A percentile compares a stretch with the other conserved stretches of the same genome.
Evolutionary conservation across 1,140 invertebrate species (phyloP).

Genomic region (Drosophila pseudoananassae): DNA sequence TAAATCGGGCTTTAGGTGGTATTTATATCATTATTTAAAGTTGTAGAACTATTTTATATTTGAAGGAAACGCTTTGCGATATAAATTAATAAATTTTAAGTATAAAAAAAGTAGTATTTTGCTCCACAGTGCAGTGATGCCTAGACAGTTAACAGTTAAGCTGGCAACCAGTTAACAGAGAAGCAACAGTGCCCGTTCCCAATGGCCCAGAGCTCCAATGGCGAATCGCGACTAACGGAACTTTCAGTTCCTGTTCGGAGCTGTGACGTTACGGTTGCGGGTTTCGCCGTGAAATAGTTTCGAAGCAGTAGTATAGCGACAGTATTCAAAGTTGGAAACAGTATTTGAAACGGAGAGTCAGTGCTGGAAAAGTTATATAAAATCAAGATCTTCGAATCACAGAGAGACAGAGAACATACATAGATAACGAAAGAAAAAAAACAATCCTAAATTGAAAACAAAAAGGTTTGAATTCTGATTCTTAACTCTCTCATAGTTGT

Average conservation of each 20-base stretch:
- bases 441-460: neutral
- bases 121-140: no score
- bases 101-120: no score
- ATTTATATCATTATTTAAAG: no score
- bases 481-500: conserved; percentile 11
- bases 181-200: conserved; percentile 52
- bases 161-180: conserved; percentile 17
- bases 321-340: conserved; percentile 7
- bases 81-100: no score
- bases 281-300: neutral
- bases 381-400: neutral
- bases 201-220: conserved; percentile 21
- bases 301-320: neutral
- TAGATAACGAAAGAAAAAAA: neutral
- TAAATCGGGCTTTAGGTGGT: no score
- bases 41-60: no score
- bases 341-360: neutral
- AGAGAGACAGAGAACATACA: conserved; percentile 1
- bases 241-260: conserved; percentile 71
- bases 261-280: neutral
- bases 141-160: conserved; percentile 6
- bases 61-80: no score
- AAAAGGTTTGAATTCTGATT: conserved; percentile 37
- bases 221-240: neutral
- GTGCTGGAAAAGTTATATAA: neutral